Base-by-base conservation (phyloP, 2,888 invertebrate genomes). In the Ptilodon capucinus region DNA sequence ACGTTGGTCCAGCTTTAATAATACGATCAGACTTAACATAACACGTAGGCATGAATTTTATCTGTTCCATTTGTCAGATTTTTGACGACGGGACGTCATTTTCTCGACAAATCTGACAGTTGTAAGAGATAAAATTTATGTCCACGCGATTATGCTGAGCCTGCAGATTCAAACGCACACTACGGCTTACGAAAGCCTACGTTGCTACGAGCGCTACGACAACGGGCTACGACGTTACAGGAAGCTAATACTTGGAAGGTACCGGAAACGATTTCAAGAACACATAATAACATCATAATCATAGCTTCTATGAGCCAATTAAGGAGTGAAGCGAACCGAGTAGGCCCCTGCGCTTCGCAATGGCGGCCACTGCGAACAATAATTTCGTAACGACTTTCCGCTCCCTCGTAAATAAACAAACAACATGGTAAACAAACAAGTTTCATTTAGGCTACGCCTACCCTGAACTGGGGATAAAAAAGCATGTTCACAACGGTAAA, bases 221-320 rank as follows among this genome's bases (percentile, higher is more conserved):
- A n/a, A 28, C 1, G 11, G 4, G 2, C n/a, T 11, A 11, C 2
- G 0, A 4, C 6, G 6, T 19, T 6, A 2, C 13, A 38, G 18
- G 38, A n/a, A 38, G 19, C 17, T 18, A 11, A 19, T 19, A 19
- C 19, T n/a, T n/a, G 18, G 6, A 13, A 48, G 42, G 55, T 49
- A 59, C 47, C 36, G 51, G 51, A 46, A 60, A 60, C 52, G 48
- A 61, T 57, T 66, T 64, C 65, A 61, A 64, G 59, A 65, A 62
- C 57, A 60, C 54, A 52, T 68, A 73, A 74, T 74, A 69, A 76
- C 58, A 61, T 68, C 68, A 70, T 72, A 73, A 74, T 64, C 68
- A 64, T 54, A 65, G 66, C 65, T 61, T 63, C 70, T 68, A 71
- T 69, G 65, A 68, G 71, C 68, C 71, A 76, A 76, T 77, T 74